These are phyloP conservation scores for Rattus rattus DNA, from an alignment of 2,113 vertebrate species.

Conservation along the genomic window DNA sequence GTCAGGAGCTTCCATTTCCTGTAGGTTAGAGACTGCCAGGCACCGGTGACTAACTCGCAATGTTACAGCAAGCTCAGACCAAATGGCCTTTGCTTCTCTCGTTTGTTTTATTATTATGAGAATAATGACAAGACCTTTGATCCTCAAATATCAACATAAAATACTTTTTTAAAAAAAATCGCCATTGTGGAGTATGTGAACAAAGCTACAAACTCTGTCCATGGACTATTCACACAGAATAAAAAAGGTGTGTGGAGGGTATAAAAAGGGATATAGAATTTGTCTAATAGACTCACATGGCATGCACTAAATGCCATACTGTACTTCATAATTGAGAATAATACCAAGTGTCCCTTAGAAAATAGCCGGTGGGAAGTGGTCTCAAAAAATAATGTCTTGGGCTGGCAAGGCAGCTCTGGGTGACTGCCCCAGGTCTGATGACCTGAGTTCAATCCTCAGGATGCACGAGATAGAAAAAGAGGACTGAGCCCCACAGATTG, in stretches of 20 bases:
- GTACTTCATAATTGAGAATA: background rate
- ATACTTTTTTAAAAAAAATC: background rate
- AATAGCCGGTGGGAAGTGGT: background rate
- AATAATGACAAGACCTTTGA: constrained; percentile 20
- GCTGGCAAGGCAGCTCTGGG: background rate
- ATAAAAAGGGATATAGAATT: constrained; percentile 1
- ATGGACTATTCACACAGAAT: background rate
- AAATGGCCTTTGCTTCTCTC: constrained; percentile 6
- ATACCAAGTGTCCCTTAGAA: constrained; percentile 3
- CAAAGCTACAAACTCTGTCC: background rate
- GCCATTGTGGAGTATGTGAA: background rate
- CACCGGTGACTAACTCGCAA: background rate
- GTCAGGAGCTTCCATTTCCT: background rate
- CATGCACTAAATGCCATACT: background rate
- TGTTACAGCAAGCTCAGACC: background rate
- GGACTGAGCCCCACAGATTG: too few species aligned
- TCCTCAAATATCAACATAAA: constrained; percentile 28
- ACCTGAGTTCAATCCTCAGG: background rate
- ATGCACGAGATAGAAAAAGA: background rate
- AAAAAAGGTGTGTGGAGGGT: too few species aligned
- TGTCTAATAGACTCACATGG: background rate
- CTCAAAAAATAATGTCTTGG: background rate
- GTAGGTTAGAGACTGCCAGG: background rate
- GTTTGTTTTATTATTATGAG: background rate
- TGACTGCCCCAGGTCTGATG: background rate